A percentile compares a stretch with the other conserved stretches of the same genome.
Evolutionary conservation across 2,888 invertebrate genomes (phyloP).

Genomic region (Heteromurus nitidus): DNA sequence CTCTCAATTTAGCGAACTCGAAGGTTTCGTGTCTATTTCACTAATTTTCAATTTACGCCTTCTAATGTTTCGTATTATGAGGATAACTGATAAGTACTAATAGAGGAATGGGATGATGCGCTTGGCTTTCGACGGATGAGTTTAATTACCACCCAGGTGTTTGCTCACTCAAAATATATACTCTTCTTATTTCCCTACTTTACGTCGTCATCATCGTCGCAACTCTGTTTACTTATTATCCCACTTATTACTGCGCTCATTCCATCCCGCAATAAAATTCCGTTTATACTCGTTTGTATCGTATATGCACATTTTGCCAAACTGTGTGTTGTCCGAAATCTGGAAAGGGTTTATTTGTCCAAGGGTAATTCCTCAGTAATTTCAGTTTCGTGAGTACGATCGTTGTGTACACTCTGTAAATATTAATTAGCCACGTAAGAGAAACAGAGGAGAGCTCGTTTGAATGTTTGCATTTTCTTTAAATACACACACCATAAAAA

Average conservation of each 20-base stretch:
- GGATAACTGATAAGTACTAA: constrained; percentile 46
- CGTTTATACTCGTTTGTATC: too few relatives aligned
- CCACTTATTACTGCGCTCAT: not conserved
- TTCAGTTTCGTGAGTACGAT: too few relatives aligned
- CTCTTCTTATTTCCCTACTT: not conserved
- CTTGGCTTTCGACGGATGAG: constrained; percentile 33
- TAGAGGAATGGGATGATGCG: constrained; percentile 46
- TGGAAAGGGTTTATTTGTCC: too few relatives aligned
- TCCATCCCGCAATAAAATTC: not conserved
- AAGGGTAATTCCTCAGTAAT: too few relatives aligned
- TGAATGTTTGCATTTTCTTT: too few relatives aligned
- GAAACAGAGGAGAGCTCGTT: too few relatives aligned
- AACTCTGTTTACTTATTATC: constrained; percentile 3
- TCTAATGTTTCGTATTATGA: constrained; percentile 33
- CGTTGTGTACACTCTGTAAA: too few relatives aligned
- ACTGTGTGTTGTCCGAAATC: too few relatives aligned
- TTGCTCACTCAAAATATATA: constrained; percentile 1
- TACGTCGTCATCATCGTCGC: not conserved
- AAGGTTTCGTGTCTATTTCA: constrained; percentile 48
- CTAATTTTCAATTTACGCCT: constrained; percentile 61
- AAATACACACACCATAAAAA: too few relatives aligned
- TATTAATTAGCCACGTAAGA: too few relatives aligned
- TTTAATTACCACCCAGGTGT: constrained; percentile 66
- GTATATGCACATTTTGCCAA: too few relatives aligned
- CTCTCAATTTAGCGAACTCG: constrained; percentile 37